phyloP scores from a whole-genome alignment of 1,140 invertebrate genomes.

The Portunus trituberculatus region DNA sequence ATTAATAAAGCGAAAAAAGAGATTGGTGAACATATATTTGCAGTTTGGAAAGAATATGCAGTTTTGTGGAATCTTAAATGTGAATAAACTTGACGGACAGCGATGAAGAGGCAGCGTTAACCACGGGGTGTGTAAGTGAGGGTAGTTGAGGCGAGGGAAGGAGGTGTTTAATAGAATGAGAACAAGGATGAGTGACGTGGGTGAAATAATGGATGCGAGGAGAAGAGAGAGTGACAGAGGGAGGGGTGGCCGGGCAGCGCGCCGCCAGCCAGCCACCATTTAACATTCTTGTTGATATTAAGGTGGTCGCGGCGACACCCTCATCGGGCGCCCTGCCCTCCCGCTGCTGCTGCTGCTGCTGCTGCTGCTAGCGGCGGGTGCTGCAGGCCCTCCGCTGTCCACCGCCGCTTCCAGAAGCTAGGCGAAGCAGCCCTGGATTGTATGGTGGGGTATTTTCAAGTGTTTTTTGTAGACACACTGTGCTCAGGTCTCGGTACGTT shows the following conservation, averaged over 20 bases:
- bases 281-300: conserved; percentile 69
- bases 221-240: conserved; percentile 27
- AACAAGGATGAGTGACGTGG: conserved; percentile 12
- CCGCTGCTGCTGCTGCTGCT: background rate
- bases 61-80: background rate
- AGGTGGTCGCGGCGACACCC: conserved; percentile 30
- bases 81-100: conserved; percentile 12
- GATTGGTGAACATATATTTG: conserved; percentile 26
- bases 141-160: background rate
- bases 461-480: conserved; percentile 63
- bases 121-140: background rate
- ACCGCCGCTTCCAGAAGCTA: conserved; percentile 34
- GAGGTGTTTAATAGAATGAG: conserved; percentile 13
- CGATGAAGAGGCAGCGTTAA: background rate
- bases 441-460: conserved; percentile 59
- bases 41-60: background rate
- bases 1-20: background rate
- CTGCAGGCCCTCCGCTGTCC: conserved; percentile 25
- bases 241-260: background rate
- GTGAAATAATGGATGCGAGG: background rate
- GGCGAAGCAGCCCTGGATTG: conserved; percentile 59
- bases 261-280: conserved; percentile 55
- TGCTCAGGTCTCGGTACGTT: conserved; percentile 62
- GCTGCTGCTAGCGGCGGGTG: background rate
- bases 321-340: background rate